Base-by-base conservation (phyloP, 2,888 invertebrate species). In the Zhuqinia jingwanae region DNA sequence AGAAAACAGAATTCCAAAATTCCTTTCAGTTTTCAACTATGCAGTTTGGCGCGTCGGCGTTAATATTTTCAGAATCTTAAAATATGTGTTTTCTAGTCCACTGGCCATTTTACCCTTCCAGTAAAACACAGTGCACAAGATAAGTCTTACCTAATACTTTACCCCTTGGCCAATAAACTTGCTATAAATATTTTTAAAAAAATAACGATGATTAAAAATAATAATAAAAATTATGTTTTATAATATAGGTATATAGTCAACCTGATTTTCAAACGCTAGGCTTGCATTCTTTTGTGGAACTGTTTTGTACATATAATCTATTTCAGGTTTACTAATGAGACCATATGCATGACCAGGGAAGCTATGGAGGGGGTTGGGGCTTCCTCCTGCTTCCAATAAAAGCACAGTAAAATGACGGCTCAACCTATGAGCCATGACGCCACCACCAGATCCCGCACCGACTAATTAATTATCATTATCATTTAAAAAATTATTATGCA, bases 231-330 rank as follows among this genome's bases (percentile, higher is more conserved):
- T 15, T 22, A 8, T 13, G 13, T 25, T 60, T 25, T 13, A 20
- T 6, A 25, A 13, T 60, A 17, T 17, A n/a, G 11, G 10, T n/a
- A n/a, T n/a, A n/a, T n/a, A 65, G 22, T 76, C 25, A 11, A 88
- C 87, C 73, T 88, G 84, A 20, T 89, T 89, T 42, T 83, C 76
- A 20, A 89, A 80, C 22, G 83, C 89, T 3, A 86, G 58, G 65
- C 88, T 88, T 20, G 88, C 87, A 53, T 88, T 83, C 27, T 79
- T 87, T 60, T 89, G 89, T 5, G 88, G 88, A n/a, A 87, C 88
- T 0, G 88, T 88, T 75, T 86, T 81, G 58, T 89, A 87, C 63
- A 84, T 86, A 85, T 87, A 89, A 50, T 88, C 88, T 22, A 87
- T 86, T 75, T 83, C 85, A 25, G 82, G 83, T 36, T 89, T 84